These are phyloP conservation scores for Saimiri boliviensis DNA, from an alignment of 2,113 vertebrate genomes.

Conservation along the genomic window DNA sequence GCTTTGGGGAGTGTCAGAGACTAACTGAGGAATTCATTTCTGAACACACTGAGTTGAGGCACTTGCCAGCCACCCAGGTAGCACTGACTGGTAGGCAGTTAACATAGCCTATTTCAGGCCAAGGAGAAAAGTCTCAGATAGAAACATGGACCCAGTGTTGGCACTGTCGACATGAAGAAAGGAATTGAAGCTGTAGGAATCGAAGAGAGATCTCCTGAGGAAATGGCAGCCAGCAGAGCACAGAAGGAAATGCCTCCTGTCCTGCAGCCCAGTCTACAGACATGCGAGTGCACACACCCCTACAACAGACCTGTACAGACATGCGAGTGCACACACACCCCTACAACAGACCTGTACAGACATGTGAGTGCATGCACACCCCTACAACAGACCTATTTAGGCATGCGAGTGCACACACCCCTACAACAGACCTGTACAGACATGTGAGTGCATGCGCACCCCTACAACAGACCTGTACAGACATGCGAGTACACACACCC, in stretches of 20 bases:
- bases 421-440: neutral
- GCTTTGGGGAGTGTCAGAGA: neutral
- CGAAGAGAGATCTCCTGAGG: neutral
- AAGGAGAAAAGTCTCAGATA: neutral
- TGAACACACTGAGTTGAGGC: neutral
- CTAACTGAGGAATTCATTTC: neutral
- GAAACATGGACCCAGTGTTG: neutral
- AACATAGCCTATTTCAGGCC: neutral
- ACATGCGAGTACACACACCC: neutral
- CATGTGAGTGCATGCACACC: too few species aligned
- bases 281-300: neutral
- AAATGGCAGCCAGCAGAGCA: accelerated
- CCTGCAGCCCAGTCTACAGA: neutral
- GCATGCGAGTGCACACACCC: neutral
- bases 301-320: neutral
- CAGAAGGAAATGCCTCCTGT: neutral
- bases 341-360: neutral
- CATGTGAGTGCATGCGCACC: too few species aligned
- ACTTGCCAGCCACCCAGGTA: neutral
- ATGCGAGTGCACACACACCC: neutral
- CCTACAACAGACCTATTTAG: neutral
- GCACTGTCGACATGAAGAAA: neutral
- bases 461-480: neutral
- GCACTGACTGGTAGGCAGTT: neutral
- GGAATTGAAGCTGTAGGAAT: neutral